Evolutionary conservation across 64 coral and sea anemone genomes (phyloP).

Genomic region (Stichodactyla mertensii): DNA sequence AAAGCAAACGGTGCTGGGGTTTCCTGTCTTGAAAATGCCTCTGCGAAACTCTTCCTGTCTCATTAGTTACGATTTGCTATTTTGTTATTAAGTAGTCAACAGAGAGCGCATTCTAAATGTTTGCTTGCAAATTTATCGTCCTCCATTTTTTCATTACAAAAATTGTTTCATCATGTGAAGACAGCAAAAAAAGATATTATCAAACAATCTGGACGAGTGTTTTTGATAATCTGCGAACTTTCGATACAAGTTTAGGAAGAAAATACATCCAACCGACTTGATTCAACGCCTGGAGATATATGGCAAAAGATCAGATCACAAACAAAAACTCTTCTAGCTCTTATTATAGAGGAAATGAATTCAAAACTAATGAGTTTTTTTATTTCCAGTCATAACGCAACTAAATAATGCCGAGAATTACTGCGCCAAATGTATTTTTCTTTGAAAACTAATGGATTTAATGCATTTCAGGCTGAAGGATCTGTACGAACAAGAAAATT

Average conservation of each 20-base stretch:
- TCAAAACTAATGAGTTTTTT: not conserved
- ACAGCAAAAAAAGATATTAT: not conserved
- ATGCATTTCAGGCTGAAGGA: not conserved
- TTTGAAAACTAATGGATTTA: not conserved
- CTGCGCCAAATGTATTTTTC: not conserved
- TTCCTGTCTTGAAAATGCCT: too few species aligned
- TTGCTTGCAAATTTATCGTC: not conserved
- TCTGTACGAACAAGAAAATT: not conserved
- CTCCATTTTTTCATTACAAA: not conserved
- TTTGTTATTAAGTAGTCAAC: not conserved
- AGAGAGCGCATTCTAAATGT: not conserved
- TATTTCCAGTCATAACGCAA: not conserved
- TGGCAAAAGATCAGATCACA: not conserved
- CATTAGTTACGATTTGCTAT: too few species aligned
- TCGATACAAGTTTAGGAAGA: not conserved
- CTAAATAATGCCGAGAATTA: not conserved
- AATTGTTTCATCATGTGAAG: not conserved
- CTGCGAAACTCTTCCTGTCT: too few species aligned
- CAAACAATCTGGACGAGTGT: not conserved
- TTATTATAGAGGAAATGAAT: conserved; percentile 4
- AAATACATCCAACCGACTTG: not conserved
- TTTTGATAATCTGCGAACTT: not conserved
- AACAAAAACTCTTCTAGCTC: not conserved
- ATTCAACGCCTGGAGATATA: not conserved
- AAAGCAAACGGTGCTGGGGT: too few species aligned